Evolutionary conservation across 2,797 vertebrate genomes (phyloP), one percentile per base, ranked within the genome.

Genomic region (Hydrocynus forskahlii): DNA sequence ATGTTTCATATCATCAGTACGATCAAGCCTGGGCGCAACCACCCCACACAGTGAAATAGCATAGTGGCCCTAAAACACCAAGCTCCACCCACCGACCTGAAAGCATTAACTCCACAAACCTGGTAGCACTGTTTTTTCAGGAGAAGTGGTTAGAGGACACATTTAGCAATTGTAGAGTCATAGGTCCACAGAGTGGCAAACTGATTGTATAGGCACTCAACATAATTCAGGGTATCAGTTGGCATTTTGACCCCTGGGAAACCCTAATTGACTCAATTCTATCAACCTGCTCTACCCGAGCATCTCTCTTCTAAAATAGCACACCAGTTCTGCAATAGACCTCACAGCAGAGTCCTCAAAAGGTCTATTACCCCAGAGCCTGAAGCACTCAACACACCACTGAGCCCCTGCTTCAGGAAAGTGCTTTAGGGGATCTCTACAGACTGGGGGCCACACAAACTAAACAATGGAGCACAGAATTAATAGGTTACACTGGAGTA

Each of bases 141-240:
- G 45, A n/a, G 8, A 75, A 76, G 69, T 64, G 25, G 12, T 52
- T 57, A 19, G 55, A 60, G 13, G 13, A 45, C 35, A 83, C 54
- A 69, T 21, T 66, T 17, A 77, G 35, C 23, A 48, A 29, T 66
- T 57, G 55, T 14, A 48, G 64, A 68, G 64, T 43, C 76, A 59
- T 17, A 69, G 79, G n/a, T 75, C 54, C 45, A 71, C 25, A 81
- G 55, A 70, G 0, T 10, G 54, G 17, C 60, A 45, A 40, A 16
- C 38, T 40, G 19, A 25, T 45, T 78, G 55, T 79, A 75, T 63
- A 75, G 35, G 48, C 63, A 59, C 62, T 60, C 45, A 69, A 14
- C 71, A 45, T 63, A 75, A 79, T 83, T 75, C 52, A 63, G 75
- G 64, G 63, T 75, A 79, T 83, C 76, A 70, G 50, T 25, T 82